Base-by-base conservation (phyloP, 2,797 vertebrate species). In the Sebastes itinus region DNA sequence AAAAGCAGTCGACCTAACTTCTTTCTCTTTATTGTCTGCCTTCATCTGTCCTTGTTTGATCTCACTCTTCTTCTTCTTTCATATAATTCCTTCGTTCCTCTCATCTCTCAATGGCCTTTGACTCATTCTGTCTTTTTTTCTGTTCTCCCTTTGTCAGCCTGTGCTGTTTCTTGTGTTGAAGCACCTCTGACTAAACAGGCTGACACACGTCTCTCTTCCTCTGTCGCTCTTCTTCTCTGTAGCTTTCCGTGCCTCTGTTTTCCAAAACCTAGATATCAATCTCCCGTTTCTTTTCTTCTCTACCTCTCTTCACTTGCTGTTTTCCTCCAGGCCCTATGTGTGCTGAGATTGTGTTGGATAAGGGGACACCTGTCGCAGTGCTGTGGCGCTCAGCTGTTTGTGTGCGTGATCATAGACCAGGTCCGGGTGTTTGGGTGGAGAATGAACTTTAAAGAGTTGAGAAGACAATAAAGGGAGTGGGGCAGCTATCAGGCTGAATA, bases 301-400 rank as follows among this genome's bases (percentile, higher is more conserved):
- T 30, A 6, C 68, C 33, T 75, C 65, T 75, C 65, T 72, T 65
- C 62, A 23, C 73, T 85, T 20, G 65, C 69, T 81, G 87, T 90
- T 87, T 89, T 80, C 72, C 55, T 77, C 75, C 64, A 46, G 61
- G 61, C 60, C 65, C 38, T 78, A 10, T 60, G 84, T 83, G n/a
- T 66, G 62, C 22, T 2, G 3, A 88, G 91, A 93, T 91, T 27
- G 4, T 4, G 69, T 58, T 59, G 81, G 91, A 94, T 94, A 91
- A n/a, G 87, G 88, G 81, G 84, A 88, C 92, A 92, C 92, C 92
- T 92, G 92, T 88, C 75, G 30, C 69, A 69, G 78, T 46, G 69
- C 80, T 61, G 71, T 59, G 66, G 73, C 60, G 11, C 81, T 86
- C 69, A 72, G 11, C 52, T 87, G 82, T 78, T 23, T 77, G 58